Evolutionary conservation across 2,797 vertebrate genomes (phyloP), one percentile per base, ranked within the genome.

Genomic region (Philypnodon macrostomus): DNA sequence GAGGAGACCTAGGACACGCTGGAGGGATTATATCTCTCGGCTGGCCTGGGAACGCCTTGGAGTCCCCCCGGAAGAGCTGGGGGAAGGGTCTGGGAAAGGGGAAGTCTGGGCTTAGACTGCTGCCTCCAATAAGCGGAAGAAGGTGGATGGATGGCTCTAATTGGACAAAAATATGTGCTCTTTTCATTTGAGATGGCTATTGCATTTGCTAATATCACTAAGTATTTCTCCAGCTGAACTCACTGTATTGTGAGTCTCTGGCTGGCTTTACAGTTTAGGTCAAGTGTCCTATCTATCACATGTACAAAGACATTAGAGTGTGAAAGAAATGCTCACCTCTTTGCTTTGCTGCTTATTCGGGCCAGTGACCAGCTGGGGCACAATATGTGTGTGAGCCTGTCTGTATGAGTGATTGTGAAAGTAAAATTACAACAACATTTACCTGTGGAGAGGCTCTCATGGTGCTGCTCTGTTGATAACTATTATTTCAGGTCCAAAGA

Each of bases 191-290:
- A n/a, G n/a, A n/a, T n/a, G n/a, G n/a, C n/a, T n/a, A n/a, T n/a
- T n/a, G n/a, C n/a, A n/a, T n/a, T n/a, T n/a, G n/a, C n/a, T n/a
- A n/a, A n/a, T n/a, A n/a, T n/a, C n/a, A n/a, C n/a, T 60, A 4
- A 54, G 34, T 62, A 18, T 35, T 50, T 61, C 9, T 26, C 29
- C 67, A 75, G 61, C 67, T 68, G 74, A 66, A 53, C 32, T 40
- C 57, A 53, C 58, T 50, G 48, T 59, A 64, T 67, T 64, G 58
- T 73, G 50, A 55, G 47, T 32, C 61, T 63, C 46, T 47, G 37
- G n/a, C 47, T 53, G 59, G 48, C 24, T 67, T 74, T 57, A 49
- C 31, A 62, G 58, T 75, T 75, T 54, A 64, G 77, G 64, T 79
- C 52, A 69, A 49, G 41, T 27, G 30, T 35, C 24, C 32, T 9